A percentile compares a stretch with the other conserved stretches of the same genome.
Evolutionary conservation across 2,888 invertebrate genomes (phyloP).

Genomic region (Drosophila heteroneura): DNA sequence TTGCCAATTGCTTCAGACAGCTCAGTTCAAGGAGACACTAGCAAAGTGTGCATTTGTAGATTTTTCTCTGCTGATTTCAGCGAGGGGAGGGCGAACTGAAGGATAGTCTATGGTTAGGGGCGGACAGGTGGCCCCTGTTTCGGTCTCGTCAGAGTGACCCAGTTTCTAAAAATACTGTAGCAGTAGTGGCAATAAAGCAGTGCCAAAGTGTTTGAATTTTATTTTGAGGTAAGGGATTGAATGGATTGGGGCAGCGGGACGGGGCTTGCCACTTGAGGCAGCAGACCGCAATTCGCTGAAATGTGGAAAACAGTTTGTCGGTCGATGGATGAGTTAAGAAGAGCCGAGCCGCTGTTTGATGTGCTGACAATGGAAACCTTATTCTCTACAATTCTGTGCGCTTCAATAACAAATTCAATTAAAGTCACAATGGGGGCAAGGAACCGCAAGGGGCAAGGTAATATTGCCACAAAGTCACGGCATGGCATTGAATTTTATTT

Average conservation of each 20-base stretch:
- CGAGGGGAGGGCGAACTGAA: neutral
- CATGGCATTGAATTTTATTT: constrained; percentile 53
- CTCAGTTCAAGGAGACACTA: constrained; percentile 63
- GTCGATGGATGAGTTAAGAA: constrained; percentile 32
- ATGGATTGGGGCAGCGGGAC: neutral
- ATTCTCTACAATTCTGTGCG: constrained; percentile 20
- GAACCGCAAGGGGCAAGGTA: constrained; percentile 1
- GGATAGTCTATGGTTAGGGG: neutral
- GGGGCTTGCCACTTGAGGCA: constrained; percentile 27
- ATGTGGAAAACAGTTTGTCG: constrained; percentile 22
- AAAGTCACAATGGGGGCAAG: constrained; percentile 19
- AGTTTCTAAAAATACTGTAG: constrained; percentile 73
- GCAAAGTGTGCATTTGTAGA: constrained; percentile 67
- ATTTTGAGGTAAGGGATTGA: constrained; percentile 48
- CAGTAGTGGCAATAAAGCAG: constrained; percentile 55
- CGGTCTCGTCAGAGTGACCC: constrained; percentile 56
- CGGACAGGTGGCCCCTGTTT: constrained; percentile 55
- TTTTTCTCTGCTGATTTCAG: constrained; percentile 54
- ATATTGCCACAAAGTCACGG: constrained; percentile 20
- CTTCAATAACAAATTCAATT: constrained; percentile 52
- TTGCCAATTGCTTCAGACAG: constrained; percentile 49
- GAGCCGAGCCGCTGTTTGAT: constrained; percentile 15
- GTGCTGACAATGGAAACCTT: constrained; percentile 27
- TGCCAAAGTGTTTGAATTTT: constrained; percentile 70
- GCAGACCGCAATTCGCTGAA: constrained; percentile 19